phyloP scores from a whole-genome alignment of 2,888 invertebrate species.

The Bombyx huttoni region DNA sequence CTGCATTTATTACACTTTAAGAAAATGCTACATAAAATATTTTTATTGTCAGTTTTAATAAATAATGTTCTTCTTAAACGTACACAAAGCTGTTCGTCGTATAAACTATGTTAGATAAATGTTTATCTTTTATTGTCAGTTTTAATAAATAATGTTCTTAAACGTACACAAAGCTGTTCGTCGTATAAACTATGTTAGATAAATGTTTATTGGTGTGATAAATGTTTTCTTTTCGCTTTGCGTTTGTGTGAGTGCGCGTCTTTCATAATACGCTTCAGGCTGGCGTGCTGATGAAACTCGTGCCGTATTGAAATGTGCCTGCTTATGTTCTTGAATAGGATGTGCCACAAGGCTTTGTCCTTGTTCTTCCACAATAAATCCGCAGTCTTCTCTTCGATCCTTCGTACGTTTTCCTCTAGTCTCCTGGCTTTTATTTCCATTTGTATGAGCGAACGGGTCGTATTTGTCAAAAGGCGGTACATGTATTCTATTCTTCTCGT shows the following conservation, averaged over 20 bases:
- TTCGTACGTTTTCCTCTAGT: constrained; percentile 71
- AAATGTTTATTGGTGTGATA: constrained; percentile 24
- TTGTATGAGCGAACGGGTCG: constrained; percentile 70
- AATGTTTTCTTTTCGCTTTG: constrained; percentile 38
- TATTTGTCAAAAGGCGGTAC: constrained; percentile 69
- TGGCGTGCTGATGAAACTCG: constrained; percentile 64
- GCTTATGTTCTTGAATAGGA: constrained; percentile 68
- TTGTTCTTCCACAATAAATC: constrained; percentile 72
- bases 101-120: constrained; percentile 12
- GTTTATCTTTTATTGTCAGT: constrained; percentile 45
- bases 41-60: constrained; percentile 41
- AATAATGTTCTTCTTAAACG: constrained; percentile 17
- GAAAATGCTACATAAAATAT: constrained; percentile 25
- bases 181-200: constrained; percentile 15
- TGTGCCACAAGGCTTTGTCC: constrained; percentile 68
- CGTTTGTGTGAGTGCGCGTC: constrained; percentile 39
- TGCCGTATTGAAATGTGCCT: constrained; percentile 65
- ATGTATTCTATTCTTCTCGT: constrained; percentile 66
- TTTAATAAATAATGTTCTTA: constrained; percentile 24
- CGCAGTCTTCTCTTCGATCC: constrained; percentile 70
- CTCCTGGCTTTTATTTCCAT: constrained; percentile 72
- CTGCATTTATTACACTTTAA: constrained; percentile 18
- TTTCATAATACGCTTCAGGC: constrained; percentile 57
- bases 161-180: constrained; percentile 15
- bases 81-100: constrained; percentile 17